A percentile compares a stretch with the other conserved stretches of the same genome.
Conservation (phyloP, 1,140 invertebrate genomes). For the Muscidifurax raptorellus region DNA sequence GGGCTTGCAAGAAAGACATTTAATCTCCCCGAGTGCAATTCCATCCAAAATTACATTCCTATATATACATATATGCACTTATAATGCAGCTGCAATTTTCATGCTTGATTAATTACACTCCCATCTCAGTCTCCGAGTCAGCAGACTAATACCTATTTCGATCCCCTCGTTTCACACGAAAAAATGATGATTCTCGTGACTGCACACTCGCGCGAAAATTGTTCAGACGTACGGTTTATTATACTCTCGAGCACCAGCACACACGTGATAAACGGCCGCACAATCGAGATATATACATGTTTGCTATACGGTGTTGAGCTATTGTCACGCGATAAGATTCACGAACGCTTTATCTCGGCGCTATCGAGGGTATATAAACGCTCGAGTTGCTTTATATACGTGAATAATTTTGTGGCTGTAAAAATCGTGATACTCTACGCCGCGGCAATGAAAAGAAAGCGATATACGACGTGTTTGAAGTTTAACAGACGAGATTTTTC, state of each 20-base stretch:
- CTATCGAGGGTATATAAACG: neutral
- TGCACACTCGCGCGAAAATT: no score
- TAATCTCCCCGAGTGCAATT: neutral
- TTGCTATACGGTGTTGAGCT: neutral
- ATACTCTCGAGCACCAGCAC: neutral
- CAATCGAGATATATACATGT: neutral
- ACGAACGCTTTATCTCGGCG: neutral
- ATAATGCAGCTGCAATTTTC: neutral
- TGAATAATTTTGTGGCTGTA: no score
- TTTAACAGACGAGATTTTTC: no score
- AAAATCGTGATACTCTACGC: no score
- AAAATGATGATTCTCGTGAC: no score
- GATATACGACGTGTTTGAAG: no score
- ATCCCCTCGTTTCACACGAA: no score
- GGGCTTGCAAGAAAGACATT: neutral
- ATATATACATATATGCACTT: neutral
- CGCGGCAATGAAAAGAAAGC: no score
- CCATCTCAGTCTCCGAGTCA: neutral
- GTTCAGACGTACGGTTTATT: no score
- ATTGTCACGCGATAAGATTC: neutral
- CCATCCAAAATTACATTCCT: neutral
- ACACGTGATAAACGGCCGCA: neutral
- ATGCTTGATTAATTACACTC: neutral
- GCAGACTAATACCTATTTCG: no score
- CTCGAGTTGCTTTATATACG: no score